Evolutionary conservation across 2,888 invertebrate genomes (phyloP).

Genomic region (Dasypolia templi): DNA sequence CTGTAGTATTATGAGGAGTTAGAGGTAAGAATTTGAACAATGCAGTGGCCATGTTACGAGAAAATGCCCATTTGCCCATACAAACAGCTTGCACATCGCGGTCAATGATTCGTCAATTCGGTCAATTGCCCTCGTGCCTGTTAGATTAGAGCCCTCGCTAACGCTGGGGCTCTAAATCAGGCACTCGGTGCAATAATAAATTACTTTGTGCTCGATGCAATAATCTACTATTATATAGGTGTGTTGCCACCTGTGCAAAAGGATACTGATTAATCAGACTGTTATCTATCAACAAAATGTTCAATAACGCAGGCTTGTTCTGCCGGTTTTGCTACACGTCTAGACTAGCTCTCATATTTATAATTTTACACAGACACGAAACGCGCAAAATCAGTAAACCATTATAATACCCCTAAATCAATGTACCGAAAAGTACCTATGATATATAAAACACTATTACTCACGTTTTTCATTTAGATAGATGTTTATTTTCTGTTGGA

Average conservation of each 20-base stretch:
- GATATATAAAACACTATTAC: neutral
- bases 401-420: neutral
- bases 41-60: neutral
- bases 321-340: neutral
- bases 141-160: no score
- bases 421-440: neutral
- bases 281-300: neutral
- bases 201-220: no score
- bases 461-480: conserved; percentile 14
- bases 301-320: neutral
- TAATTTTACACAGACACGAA: neutral
- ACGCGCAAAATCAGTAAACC: neutral
- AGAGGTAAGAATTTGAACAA: neutral
- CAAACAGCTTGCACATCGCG: no score
- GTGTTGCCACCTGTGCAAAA: neutral
- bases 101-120: no score
- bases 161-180: no score
- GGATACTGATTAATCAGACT: neutral
- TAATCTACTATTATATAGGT: neutral
- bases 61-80: neutral
- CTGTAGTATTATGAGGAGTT: neutral
- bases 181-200: no score
- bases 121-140: no score
- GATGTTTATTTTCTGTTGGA: neutral
- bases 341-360: neutral